Conservation (phyloP, 1,140 invertebrate species). For the Apis florea region DNA sequence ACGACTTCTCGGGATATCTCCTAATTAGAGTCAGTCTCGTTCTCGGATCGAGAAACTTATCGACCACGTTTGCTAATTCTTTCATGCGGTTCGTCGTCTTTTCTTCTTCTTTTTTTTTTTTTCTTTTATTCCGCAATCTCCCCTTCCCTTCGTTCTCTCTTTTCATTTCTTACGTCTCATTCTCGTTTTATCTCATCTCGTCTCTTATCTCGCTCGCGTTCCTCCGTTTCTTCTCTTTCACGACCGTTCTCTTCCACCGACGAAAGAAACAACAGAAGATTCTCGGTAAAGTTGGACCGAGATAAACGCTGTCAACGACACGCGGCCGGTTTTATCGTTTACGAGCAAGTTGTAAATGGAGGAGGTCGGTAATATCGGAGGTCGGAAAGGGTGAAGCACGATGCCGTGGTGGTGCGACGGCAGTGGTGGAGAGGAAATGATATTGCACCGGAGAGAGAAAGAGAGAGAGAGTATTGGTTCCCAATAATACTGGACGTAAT, state of each 20-base stretch:
- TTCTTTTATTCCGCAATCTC: not conserved
- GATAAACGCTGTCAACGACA: slow-evolving; percentile 33
- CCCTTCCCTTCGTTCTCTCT: not conserved
- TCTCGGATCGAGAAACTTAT: not conserved
- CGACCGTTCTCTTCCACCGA: not conserved
- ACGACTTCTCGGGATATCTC: not conserved
- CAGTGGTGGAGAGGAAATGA: slow-evolving; percentile 14
- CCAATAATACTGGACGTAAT: slow-evolving; percentile 43
- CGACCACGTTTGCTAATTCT: not conserved
- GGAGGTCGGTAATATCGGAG: not conserved
- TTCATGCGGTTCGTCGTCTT: not conserved
- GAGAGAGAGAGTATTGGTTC: slow-evolving; percentile 39
- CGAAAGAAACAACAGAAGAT: slow-evolving; percentile 3
- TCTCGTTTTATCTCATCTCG: not conserved
- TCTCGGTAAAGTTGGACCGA: not conserved
- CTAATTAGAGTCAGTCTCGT: not conserved
- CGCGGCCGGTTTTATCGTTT: slow-evolving; percentile 14
- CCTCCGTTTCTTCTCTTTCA: not conserved
- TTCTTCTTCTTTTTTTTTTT: not conserved
- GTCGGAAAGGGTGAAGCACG: not conserved
- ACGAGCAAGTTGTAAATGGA: slow-evolving; percentile 4
- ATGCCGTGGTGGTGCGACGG: not conserved
- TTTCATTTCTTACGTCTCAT: too few relatives aligned
- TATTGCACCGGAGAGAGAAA: slow-evolving; percentile 7
- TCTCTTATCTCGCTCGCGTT: too few relatives aligned